Percentiles rank a stretch among this genome's conserved stretches.
phyloP scores from a whole-genome alignment of 2,888 invertebrate genomes.

The Ceriagrion tenellum region DNA sequence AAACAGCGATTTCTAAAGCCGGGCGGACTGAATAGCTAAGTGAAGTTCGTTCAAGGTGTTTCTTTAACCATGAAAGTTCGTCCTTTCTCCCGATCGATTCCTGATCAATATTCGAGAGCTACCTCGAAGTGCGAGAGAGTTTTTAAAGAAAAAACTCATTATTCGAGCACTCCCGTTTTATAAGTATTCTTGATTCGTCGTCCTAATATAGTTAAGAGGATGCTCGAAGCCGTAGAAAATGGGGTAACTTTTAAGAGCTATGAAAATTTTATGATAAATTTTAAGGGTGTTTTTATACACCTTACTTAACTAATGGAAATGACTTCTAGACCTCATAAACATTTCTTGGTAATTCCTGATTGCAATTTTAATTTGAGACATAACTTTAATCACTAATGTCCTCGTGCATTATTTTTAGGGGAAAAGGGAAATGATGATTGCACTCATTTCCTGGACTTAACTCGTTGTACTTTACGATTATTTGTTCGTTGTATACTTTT shows the following conservation, averaged over 20 bases:
- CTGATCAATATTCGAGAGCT: slow-evolving; percentile 11
- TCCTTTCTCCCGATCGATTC: neutral
- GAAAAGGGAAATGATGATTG: too few species aligned
- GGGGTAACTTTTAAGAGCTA: neutral
- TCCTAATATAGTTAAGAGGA: neutral
- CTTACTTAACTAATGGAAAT: neutral
- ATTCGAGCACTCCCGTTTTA: neutral
- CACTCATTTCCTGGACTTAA: too few species aligned
- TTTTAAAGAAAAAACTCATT: neutral
- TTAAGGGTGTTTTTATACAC: neutral
- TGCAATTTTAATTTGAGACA: neutral
- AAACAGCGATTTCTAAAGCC: neutral
- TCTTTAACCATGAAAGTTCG: neutral
- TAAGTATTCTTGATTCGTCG: neutral
- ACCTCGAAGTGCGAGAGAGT: neutral
- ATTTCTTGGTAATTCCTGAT: neutral
- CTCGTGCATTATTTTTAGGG: too few species aligned
- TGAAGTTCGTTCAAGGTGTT: neutral
- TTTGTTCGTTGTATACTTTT: too few species aligned
- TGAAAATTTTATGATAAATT: neutral
- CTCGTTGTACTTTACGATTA: too few species aligned
- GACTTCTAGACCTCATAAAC: neutral
- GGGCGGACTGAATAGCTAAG: neutral
- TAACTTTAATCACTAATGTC: too few species aligned
- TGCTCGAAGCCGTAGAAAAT: neutral